Percentiles rank a stretch among this genome's conserved stretches.
These are phyloP conservation scores for Spisula subtruncata DNA, from an alignment of 2,888 invertebrate species.

Conservation along the genomic window DNA sequence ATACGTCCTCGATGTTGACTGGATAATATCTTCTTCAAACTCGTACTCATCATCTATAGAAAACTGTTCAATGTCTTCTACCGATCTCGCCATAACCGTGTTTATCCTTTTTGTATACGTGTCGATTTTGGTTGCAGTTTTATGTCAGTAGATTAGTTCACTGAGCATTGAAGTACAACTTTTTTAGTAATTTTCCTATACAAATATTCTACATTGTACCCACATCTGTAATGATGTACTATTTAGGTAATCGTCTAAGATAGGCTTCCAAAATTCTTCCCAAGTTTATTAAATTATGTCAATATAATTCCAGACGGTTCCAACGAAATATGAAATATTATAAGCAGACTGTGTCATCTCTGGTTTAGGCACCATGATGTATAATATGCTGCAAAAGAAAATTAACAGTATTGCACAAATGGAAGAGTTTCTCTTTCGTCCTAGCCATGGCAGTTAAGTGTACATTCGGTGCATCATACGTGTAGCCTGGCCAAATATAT, in stretches of 20 bases:
- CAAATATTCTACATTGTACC: not conserved
- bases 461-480: no score
- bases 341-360: conserved; percentile 6
- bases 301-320: not conserved
- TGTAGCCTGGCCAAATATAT: no score
- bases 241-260: not conserved
- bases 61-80: conserved; percentile 35
- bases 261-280: no score
- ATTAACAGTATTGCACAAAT: not conserved
- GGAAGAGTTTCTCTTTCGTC: no score
- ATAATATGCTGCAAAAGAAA: conserved; percentile 4
- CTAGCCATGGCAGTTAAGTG: no score
- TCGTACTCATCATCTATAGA: conserved; percentile 32
- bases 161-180: not conserved
- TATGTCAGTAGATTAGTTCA: not conserved
- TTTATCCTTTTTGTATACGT: not conserved
- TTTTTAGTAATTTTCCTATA: not conserved
- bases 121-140: not conserved
- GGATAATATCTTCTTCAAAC: conserved; percentile 17
- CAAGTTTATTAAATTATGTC: not conserved
- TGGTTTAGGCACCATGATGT: not conserved
- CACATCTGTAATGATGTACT: not conserved
- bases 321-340: not conserved
- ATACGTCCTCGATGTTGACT: conserved; percentile 31
- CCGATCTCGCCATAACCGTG: not conserved